Base-by-base conservation (phyloP, 2,888 invertebrate genomes). In the Tuberolachnus salignus region DNA sequence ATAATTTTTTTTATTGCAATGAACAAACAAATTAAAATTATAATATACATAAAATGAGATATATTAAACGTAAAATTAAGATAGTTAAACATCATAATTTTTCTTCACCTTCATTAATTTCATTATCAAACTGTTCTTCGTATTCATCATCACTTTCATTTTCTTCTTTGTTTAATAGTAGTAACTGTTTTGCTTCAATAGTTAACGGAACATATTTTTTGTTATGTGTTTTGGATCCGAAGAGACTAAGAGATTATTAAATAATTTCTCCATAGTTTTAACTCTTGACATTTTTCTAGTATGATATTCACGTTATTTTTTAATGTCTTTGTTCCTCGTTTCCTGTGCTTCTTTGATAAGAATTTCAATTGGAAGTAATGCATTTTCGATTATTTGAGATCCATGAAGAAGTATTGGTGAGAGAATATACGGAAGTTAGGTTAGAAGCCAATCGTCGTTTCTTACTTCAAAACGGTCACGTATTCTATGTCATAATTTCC, bases 101-200 rank as follows among this genome's bases (percentile, higher is more conserved):
- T 59, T 26, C 16, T 14, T 59, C 26, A 59, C 21, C 55, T 9
- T 21, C 55, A 10, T 59, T 26, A 59, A 26, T 59, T 59, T 59
- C 59, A 59, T 26, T 59, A 26, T 59, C 59, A 59, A 6, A 59
- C 26, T 59, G 26, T 59, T 59, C 59, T 59, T 59, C 59, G 26
- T 59, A 59, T 59, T 59, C 59, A 13, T 59, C 59, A 13, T 59
- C 26, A 59, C 26, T 59, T 26, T 10, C 23, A 59, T 59, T 3
- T 59, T 59, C 59, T 59, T 26, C 26, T 59, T 59, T 59, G 23
- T 26, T 23, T 59, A 59, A 26, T 11, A 59, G 59, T 59, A 59
- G 26, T 59, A 59, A 26, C 59, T 59, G 59, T 59, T 59, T 59
- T 59, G 59, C 59, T 59, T 59, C 59, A 59, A 59, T 59, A 59